phyloP scores from a whole-genome alignment of 2,888 invertebrate genomes.

The Pollenia angustigena region DNA sequence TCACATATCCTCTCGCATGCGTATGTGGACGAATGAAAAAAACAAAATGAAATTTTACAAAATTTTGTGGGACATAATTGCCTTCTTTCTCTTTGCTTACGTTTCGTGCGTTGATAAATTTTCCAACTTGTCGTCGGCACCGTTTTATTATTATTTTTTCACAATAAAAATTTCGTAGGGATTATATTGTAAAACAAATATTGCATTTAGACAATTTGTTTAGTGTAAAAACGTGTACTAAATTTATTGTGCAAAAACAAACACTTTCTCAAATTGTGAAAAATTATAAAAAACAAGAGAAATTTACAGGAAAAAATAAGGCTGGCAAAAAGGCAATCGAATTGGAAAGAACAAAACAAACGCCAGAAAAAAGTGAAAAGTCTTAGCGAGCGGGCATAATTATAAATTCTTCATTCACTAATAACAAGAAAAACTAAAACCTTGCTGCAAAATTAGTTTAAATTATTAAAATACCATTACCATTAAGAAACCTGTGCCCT shows the following conservation, averaged over 20 bases:
- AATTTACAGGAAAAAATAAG: conserved; percentile 48
- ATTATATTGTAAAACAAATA: conserved; percentile 62
- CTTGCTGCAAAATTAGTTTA: background rate
- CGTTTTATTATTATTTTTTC: conserved; percentile 68
- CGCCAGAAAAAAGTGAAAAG: conserved; percentile 70
- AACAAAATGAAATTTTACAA: conserved; percentile 49
- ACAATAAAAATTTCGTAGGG: conserved; percentile 62
- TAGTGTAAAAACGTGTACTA: conserved; percentile 49
- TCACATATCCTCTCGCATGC: conserved; percentile 49
- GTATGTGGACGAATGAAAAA: conserved; percentile 63
- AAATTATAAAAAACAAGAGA: conserved; percentile 40
- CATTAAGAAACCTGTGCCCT: conserved; percentile 24
- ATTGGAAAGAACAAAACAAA: conserved; percentile 71
- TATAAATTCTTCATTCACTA: conserved; percentile 33
- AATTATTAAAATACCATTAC: background rate
- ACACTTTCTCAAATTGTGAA: conserved; percentile 51
- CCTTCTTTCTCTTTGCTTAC: conserved; percentile 55
- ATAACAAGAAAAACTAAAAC: conserved; percentile 18
- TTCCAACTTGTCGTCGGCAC: conserved; percentile 67
- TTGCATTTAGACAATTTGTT: conserved; percentile 65
- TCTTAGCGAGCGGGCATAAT: conserved; percentile 49
- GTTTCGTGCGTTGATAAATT: conserved; percentile 67
- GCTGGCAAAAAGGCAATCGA: conserved; percentile 61
- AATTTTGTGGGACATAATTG: conserved; percentile 60
- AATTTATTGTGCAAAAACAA: conserved; percentile 33